Evolutionary conservation across 1,140 invertebrate species (phyloP).

Genomic region (Hylaeus volcanicus): DNA sequence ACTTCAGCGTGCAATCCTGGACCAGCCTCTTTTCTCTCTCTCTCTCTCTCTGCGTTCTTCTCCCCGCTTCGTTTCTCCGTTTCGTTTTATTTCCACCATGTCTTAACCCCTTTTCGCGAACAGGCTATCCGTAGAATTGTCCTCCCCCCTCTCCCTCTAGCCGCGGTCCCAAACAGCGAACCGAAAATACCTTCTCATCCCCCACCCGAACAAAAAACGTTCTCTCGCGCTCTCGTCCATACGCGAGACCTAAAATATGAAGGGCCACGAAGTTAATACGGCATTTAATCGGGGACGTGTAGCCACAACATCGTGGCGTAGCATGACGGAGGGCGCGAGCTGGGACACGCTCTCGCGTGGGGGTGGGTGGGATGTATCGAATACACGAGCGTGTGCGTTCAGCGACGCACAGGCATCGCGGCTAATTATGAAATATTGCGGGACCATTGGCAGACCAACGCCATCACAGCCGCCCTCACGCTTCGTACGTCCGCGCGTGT

Average conservation of each 20-base stretch:
- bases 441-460: conserved; percentile 71
- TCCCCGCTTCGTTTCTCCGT: conserved; percentile 25
- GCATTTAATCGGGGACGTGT: conserved; percentile 75
- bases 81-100: conserved; percentile 62
- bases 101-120: conserved; percentile 65
- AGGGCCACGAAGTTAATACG: conserved; percentile 69
- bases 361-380: neutral
- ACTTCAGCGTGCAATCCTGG: too few species aligned
- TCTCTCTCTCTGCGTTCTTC: conserved; percentile 14
- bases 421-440: conserved; percentile 76
- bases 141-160: neutral
- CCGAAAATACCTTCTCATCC: conserved; percentile 29
- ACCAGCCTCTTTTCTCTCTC: neutral
- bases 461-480: neutral
- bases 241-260: conserved; percentile 69
- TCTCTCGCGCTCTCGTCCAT: conserved; percentile 18
- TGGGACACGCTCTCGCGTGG: conserved; percentile 42
- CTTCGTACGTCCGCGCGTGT: conserved; percentile 40
- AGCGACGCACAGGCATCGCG: conserved; percentile 63
- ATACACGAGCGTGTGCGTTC: conserved; percentile 27
- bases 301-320: conserved; percentile 72
- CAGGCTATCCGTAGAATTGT: conserved; percentile 51
- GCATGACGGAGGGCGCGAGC: conserved; percentile 56
- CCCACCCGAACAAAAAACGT: conserved; percentile 8
- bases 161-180: neutral